Percentiles rank a stretch among this genome's conserved stretches.
Evolutionary conservation across 2,888 invertebrate genomes (phyloP).

Genomic region (Orthosia cruda): DNA sequence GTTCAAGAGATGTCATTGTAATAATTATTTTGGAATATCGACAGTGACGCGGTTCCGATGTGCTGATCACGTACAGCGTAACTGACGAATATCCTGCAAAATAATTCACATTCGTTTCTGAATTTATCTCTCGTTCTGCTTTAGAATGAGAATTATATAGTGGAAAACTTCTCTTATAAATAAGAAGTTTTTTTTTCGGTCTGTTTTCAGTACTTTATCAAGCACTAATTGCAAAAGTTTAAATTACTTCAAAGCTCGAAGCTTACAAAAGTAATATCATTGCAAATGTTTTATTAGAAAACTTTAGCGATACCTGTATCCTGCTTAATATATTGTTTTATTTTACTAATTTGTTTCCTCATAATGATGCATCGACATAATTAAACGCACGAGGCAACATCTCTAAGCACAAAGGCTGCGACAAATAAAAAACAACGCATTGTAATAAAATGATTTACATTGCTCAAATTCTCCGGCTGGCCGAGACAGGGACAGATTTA

Average conservation of each 20-base stretch:
- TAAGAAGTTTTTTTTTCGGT: neutral
- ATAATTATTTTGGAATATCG: neutral
- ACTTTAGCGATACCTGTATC: conserved; percentile 29
- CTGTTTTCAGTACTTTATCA: conserved; percentile 22
- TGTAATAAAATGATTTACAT: conserved; percentile 91
- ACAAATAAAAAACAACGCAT: conserved; percentile 86
- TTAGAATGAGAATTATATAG: neutral
- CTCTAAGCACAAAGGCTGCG: conserved; percentile 84
- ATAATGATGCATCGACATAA: conserved; percentile 68
- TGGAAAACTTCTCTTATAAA: conserved; percentile 24
- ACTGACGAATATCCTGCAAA: neutral
- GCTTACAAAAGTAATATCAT: conserved; percentile 20
- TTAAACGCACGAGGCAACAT: conserved; percentile 80
- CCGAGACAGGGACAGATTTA: conserved; percentile 88
- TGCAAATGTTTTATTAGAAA: conserved; percentile 48
- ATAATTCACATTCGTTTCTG: neutral
- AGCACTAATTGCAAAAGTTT: conserved; percentile 43
- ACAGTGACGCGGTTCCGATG: neutral
- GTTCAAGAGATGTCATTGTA: neutral
- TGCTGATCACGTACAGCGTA: neutral
- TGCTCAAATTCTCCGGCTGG: conserved; percentile 88
- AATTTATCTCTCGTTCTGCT: neutral
- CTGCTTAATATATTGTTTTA: conserved; percentile 52
- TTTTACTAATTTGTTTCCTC: conserved; percentile 64
- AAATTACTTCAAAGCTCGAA: conserved; percentile 22